A percentile compares a stretch with the other conserved stretches of the same genome.
These are phyloP conservation scores for Ophion costatus DNA, from an alignment of 2,888 invertebrate species.

Conservation along the genomic window DNA sequence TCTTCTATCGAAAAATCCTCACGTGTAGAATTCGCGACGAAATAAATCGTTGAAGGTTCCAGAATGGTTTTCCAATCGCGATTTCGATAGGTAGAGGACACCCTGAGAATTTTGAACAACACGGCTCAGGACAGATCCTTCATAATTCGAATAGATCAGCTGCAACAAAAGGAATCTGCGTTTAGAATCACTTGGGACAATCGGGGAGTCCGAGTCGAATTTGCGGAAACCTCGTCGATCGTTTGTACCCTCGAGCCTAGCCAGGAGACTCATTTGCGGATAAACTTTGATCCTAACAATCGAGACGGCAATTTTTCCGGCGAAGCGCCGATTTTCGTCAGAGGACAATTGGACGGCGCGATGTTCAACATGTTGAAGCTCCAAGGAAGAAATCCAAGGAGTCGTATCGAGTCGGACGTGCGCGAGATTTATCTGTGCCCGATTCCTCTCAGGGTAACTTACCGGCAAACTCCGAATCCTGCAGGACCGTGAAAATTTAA, in stretches of 20 bases:
- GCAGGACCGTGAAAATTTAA: not conserved
- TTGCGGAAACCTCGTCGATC: conserved; percentile 66
- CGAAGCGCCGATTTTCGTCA: conserved; percentile 79
- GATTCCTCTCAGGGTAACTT: conserved; percentile 73
- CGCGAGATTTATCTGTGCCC: conserved; percentile 78
- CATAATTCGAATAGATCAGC: conserved; percentile 75
- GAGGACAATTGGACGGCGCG: conserved; percentile 72
- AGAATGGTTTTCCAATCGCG: not conserved
- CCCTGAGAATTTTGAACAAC: conserved; percentile 67
- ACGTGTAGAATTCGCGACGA: not conserved
- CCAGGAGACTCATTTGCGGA: conserved; percentile 72
- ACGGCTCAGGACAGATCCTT: conserved; percentile 69
- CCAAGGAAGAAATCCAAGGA: conserved; percentile 72
- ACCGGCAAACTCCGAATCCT: not conserved
- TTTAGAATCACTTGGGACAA: conserved; percentile 74
- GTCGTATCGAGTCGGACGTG: conserved; percentile 74
- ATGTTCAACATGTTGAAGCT: conserved; percentile 80
- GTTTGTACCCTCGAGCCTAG: conserved; percentile 71
- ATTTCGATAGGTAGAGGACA: conserved; percentile 51
- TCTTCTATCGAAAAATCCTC: not conserved
- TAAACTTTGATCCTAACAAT: conserved; percentile 74
- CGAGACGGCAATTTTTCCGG: conserved; percentile 71
- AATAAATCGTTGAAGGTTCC: not conserved
- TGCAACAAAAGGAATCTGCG: conserved; percentile 69
- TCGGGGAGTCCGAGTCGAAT: conserved; percentile 66